Conservation (phyloP, 2,113 vertebrate species). For the Scolopax mira region DNA sequence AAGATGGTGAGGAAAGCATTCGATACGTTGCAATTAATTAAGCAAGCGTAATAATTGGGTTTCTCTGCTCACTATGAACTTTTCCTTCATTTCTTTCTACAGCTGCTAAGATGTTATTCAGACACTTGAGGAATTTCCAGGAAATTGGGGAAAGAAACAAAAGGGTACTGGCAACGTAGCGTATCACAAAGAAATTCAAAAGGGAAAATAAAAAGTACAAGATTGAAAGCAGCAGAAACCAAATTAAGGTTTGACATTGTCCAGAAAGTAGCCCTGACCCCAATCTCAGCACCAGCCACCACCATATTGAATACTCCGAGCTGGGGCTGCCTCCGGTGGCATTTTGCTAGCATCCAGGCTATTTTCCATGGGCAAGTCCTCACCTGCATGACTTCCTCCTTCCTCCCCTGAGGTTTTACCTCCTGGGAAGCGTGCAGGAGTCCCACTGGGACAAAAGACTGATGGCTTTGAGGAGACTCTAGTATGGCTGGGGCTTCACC, state of each 20-base stretch:
- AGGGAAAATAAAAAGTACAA: not conserved
- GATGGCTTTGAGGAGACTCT: not conserved
- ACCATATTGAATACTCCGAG: rapidly evolving
- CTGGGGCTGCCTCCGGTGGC: not conserved
- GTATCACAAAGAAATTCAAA: not conserved
- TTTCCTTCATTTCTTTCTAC: not conserved
- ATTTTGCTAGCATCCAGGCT: not conserved
- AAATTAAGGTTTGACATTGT: constrained; percentile 47
- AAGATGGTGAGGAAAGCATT: not conserved
- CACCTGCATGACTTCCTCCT: not conserved
- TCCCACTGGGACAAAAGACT: rapidly evolving
- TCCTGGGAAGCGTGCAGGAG: not conserved
- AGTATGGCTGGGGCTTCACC: not conserved
- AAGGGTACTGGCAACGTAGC: not conserved
- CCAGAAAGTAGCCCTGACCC: constrained; percentile 43
- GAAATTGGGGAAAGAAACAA: not conserved
- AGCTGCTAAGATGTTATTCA: not conserved
- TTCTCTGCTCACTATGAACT: not conserved
- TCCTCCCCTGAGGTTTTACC: not conserved
- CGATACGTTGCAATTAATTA: not conserved
- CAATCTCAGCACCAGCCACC: not conserved
- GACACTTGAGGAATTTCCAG: not conserved
- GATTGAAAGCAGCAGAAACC: constrained; percentile 61
- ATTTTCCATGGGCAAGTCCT: not conserved
- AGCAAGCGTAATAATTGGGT: not conserved